Base-by-base conservation (phyloP, 2,888 invertebrate genomes). In the Acrocyrtus sp. region DNA sequence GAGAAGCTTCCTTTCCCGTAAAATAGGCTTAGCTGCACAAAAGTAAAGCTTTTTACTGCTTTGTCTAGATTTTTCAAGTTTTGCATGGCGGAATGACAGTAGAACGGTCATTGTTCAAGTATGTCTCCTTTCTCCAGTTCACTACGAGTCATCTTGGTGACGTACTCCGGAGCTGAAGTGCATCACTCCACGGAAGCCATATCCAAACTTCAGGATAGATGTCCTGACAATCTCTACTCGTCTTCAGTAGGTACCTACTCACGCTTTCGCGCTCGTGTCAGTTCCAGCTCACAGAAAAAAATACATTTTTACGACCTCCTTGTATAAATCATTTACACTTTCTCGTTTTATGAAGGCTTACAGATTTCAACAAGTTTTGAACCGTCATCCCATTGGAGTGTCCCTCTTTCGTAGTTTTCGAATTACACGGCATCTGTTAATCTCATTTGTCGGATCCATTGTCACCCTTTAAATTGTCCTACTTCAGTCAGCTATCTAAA, bases 381-480 rank as follows among this genome's bases (percentile, higher is more conserved):
- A n/a, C 41, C 15, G 17, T n/a, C 41, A 41, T 41, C 41, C 41
- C 17, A 17, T 41, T 15, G 41, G 41, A 41, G 41, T 41, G 8
- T 41, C 41, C 3, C 8, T 41, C 3, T 41, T 39, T 54, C 22
- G 57, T 19, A 57, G 24, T 15, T 57, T 57, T 43, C 21, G 41
- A 24, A 24, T 57, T n/a, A 57, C 57, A 8, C 41, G 57, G 26
- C 12, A 41, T 15, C 26, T 57, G 12, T 57, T 57, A 15, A 26
- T 57, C 17, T 41, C 57, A 15, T 43, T 57, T n/a, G 17, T 57
- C 26, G 41, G 57, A 19, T 57, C 43, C 17, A 41, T 57, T 15
- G 41, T 57, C n/a, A 57, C 57, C n/a, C 41, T 43, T 41, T 34
- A 54, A 54, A 54, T 54, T 12, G 39, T 54, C 39, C 12, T 54